Base-by-base conservation (phyloP, 2,888 invertebrate species). In the Phytoseiulus persimilis region DNA sequence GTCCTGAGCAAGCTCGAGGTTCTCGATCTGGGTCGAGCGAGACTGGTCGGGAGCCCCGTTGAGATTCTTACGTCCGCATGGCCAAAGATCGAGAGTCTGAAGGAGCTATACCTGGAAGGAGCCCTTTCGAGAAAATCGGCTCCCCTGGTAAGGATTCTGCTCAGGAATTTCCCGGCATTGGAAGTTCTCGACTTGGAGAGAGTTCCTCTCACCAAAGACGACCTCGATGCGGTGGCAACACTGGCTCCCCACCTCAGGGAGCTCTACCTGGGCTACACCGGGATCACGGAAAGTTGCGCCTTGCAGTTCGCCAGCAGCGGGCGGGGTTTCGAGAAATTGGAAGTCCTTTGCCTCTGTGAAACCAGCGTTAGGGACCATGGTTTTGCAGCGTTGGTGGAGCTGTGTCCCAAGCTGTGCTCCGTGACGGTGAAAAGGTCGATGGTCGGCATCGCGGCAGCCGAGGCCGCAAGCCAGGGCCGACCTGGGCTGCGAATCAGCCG, bases 101-200 rank as follows among this genome's bases (percentile, higher is more conserved):
- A 31, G 31, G 84, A 84, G 31, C 31, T 84, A 23, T 84, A 84
- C 31, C 84, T 84, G 14, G 84, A 84, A 31, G 84, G 84, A 84
- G 84, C 31, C 23, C 31, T 33, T 1, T 31, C 14, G 18, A 2
- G 32, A 1, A 1, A 31, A 33, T 84, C 84, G 31, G 23, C 84
- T 0, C 3, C 32, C 18, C 33, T n/a, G 1, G 31, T 84, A 0
- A 31, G 3, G 2, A 31, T 23, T 18, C 11, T 84, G 18, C 31
- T 84, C 2, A 84, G 9, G 9, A 84, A 84, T 31, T 84, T 31
- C 84, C 84, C 84, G 32, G 31, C 14, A 32, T 9, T 84, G 84
- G 33, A 84, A 18, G 84, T 84, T 23, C 84, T 84, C 18, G 84
- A 84, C 31, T 31, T 84, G 11, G 84, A 84, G 31, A 33, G 84